A percentile compares a stretch with the other conserved stretches of the same genome.
Evolutionary conservation across 2,888 invertebrate genomes (phyloP).

Genomic region (Blera fallax): DNA sequence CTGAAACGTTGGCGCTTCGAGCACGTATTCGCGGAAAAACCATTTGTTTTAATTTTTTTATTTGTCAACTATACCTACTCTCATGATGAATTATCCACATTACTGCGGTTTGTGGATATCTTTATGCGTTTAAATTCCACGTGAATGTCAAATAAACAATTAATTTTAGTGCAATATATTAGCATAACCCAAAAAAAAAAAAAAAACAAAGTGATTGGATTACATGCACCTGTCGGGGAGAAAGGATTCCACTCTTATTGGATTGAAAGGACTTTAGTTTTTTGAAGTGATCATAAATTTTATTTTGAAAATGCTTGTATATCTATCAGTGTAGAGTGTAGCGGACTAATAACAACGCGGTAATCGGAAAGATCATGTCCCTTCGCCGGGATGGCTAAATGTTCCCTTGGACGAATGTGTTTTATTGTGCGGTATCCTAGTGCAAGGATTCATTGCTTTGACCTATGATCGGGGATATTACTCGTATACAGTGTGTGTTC

Average conservation of each 20-base stretch:
- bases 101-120: conserved; percentile 43
- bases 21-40: conserved; percentile 82
- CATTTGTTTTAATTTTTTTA: conserved; percentile 69
- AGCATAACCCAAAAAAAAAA: no score
- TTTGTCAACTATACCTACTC: not conserved
- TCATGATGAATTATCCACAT: conserved; percentile 50
- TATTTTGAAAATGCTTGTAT: not conserved
- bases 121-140: conserved; percentile 26
- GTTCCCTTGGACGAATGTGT: conserved; percentile 21
- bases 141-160: conserved; percentile 70
- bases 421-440: not conserved
- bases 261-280: conserved; percentile 1
- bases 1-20: conserved; percentile 82
- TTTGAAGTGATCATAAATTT: conserved; percentile 7
- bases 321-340: not conserved
- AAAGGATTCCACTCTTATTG: conserved; percentile 42
- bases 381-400: conserved; percentile 44
- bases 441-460: conserved; percentile 1
- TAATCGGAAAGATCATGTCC: conserved; percentile 49
- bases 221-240: conserved; percentile 56
- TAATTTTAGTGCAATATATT: conserved; percentile 42
- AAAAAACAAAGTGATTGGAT: not conserved
- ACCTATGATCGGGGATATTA: conserved; percentile 25
- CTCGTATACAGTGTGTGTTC: not conserved
- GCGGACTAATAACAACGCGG: conserved; percentile 34